Percentiles rank a stretch among this genome's conserved stretches.
phyloP scores from a whole-genome alignment of 2,113 vertebrate genomes.

The Fregata magnificens region DNA sequence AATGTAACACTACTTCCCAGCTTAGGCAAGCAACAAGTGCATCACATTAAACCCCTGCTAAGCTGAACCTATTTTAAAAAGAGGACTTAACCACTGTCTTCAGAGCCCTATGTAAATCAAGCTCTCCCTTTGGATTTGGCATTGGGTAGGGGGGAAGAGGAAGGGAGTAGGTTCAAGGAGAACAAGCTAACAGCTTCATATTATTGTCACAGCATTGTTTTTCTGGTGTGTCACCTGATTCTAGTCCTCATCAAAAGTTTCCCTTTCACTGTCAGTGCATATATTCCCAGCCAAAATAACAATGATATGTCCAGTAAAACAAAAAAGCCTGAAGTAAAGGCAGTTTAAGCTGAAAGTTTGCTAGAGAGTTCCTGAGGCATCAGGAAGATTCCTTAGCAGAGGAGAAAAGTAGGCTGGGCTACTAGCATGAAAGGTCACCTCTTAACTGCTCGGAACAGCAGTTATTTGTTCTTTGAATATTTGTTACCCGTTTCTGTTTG shows the following conservation, averaged over 20 bases:
- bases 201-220: neutral
- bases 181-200: neutral
- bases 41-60: neutral
- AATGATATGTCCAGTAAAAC: neutral
- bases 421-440: neutral
- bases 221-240: neutral
- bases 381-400: neutral
- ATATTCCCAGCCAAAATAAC: neutral
- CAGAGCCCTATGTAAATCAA: neutral
- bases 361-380: neutral
- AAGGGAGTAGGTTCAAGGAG: neutral
- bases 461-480: fast-evolving
- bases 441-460: neutral
- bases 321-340: neutral
- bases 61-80: conserved; percentile 5
- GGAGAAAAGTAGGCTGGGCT: neutral
- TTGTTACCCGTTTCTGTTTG: neutral
- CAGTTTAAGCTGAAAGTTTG: neutral
- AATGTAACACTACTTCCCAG: neutral
- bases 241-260: neutral
- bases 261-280: neutral
- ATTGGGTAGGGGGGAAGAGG: neutral
- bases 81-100: neutral
- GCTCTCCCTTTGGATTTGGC: neutral
- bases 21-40: neutral